Conservation (phyloP, 2,113 vertebrate species). For the Xiphias gladius region DNA sequence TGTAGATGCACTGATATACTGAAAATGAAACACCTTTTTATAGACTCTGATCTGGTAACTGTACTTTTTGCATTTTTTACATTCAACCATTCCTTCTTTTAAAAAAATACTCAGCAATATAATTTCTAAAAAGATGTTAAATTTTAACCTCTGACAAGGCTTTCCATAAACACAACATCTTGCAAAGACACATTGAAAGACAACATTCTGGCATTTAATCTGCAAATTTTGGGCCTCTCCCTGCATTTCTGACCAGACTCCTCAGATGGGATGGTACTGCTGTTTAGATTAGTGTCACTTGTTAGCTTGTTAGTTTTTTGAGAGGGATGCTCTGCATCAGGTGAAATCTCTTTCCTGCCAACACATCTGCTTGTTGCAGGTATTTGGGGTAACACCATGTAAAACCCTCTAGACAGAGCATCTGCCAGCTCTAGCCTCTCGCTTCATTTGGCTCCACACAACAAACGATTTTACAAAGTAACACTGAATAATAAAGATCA, state of each 20-base stretch:
- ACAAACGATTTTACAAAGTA: conserved; percentile 63
- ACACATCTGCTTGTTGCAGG: conserved; percentile 54
- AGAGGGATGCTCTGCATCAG: conserved; percentile 36
- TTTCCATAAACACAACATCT: conserved; percentile 4
- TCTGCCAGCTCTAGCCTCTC: conserved; percentile 50
- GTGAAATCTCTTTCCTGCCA: conserved; percentile 47
- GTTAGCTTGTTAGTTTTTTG: conserved; percentile 37
- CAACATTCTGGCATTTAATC: not conserved
- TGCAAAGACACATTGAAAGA: not conserved
- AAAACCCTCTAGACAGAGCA: conserved; percentile 58
- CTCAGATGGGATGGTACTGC: not conserved
- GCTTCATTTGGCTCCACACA: conserved; percentile 45
- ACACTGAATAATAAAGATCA: conserved; percentile 64
- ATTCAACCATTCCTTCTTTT: not conserved
- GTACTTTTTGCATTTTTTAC: not conserved
- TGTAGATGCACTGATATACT: not conserved
- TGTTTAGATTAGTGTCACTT: conserved; percentile 26
- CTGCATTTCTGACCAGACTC: conserved; percentile 9
- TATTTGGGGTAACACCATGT: conserved; percentile 62
- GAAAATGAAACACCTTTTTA: not conserved
- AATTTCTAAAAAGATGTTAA: not conserved
- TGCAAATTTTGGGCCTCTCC: not conserved
- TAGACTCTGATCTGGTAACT: not conserved
- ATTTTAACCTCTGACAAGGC: not conserved
- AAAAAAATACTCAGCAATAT: no score